These are phyloP conservation scores for Amblyopsis rosae DNA, from an alignment of 2,113 vertebrate genomes.

Conservation along the genomic window DNA sequence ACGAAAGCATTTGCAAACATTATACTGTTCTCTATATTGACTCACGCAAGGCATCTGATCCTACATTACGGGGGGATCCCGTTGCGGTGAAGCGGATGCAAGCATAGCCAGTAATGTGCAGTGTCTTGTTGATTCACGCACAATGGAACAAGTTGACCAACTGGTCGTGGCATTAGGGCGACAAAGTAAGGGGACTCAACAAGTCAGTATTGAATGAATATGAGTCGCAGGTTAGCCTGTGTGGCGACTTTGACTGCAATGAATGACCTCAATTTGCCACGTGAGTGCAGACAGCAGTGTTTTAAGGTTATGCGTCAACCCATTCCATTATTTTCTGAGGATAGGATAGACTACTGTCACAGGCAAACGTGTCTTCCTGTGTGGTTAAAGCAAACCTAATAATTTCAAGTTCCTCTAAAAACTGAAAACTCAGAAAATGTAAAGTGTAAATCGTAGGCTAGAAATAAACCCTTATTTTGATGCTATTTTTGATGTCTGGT, in stretches of 20 bases:
- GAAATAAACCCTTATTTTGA: constrained; percentile 9
- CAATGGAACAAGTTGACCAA: constrained; percentile 58
- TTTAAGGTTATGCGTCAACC: constrained; percentile 43
- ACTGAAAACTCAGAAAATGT: constrained; percentile 18
- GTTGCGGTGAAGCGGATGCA: constrained; percentile 6
- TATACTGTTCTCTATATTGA: neutral
- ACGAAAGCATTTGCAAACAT: neutral
- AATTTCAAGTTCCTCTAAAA: constrained; percentile 50
- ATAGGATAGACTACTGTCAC: constrained; percentile 14
- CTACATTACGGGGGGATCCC: neutral
- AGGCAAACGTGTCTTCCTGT: constrained; percentile 58
- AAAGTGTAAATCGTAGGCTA: constrained; percentile 3
- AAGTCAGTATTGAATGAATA: neutral
- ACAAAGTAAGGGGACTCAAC: neutral
- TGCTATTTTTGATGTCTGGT: neutral
- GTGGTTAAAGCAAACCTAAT: constrained; percentile 53
- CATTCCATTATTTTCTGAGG: constrained; percentile 49
- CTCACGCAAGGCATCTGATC: neutral
- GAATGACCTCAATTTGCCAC: constrained; percentile 5
- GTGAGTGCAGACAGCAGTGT: neutral
- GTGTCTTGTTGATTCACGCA: constrained; percentile 42
- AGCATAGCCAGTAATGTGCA: constrained; percentile 13
- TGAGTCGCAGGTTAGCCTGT: neutral
- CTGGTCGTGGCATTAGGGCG: constrained; percentile 5
- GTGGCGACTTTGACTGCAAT: neutral